Evolutionary conservation across 2,888 invertebrate species (phyloP).

Genomic region (Brachycybe producta): DNA sequence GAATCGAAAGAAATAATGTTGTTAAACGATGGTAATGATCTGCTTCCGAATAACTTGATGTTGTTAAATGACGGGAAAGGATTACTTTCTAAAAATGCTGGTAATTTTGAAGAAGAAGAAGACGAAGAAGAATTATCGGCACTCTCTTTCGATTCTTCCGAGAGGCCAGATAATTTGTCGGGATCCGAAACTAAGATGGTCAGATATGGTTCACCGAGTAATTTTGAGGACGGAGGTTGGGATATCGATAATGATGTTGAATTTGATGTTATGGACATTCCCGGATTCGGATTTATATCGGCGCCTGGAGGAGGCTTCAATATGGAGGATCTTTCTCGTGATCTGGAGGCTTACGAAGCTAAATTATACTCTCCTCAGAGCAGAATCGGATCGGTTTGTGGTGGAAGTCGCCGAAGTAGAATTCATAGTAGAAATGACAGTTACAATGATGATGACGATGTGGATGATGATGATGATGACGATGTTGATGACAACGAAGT

Average conservation of each 20-base stretch:
- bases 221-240: conserved; percentile 27
- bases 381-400: too few species aligned
- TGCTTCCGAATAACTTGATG: conserved; percentile 51
- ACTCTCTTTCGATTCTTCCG: conserved; percentile 21
- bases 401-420: too few species aligned
- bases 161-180: conserved; percentile 20
- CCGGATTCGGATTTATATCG: conserved; percentile 24
- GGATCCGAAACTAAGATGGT: conserved; percentile 6
- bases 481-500: conserved; percentile 24
- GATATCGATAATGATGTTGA: conserved; percentile 22
- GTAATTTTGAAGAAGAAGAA: conserved; percentile 19
- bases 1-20: background rate
- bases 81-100: conserved; percentile 21
- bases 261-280: conserved; percentile 20
- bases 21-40: conserved; percentile 28
- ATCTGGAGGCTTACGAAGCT: conserved; percentile 24
- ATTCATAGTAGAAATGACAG: too few species aligned
- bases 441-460: conserved; percentile 31
- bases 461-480: conserved; percentile 24
- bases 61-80: conserved; percentile 31
- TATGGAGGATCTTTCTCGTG: conserved; percentile 25
- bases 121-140: too few species aligned
- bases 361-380: conserved; percentile 19
- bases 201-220: conserved; percentile 27
- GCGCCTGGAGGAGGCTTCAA: conserved; percentile 23